A percentile compares a stretch with the other conserved stretches of the same genome.
Evolutionary conservation across 2,113 vertebrate genomes (phyloP).

Genomic region (Polypterus senegalus): DNA sequence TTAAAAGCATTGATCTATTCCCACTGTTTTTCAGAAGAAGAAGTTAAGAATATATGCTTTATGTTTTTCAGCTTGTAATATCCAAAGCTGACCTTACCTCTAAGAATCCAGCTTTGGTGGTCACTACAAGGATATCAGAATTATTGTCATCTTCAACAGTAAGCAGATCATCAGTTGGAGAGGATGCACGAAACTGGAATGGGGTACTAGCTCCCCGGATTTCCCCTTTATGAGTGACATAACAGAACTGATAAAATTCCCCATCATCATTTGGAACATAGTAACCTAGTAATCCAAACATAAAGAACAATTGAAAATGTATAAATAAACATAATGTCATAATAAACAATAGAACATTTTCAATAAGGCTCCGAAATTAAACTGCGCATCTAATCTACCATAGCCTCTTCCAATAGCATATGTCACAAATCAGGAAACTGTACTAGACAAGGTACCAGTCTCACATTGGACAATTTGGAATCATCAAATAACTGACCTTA

Average conservation of each 20-base stretch:
- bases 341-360: conserved; percentile 1
- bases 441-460: no score
- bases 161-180: conserved; percentile 83
- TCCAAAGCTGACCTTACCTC: conserved; percentile 53
- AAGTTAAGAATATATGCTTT: no score
- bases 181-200: conserved; percentile 85
- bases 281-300: conserved; percentile 56
- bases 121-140: conserved; percentile 95
- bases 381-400: background rate
- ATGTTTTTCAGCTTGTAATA: no score
- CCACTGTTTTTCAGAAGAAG: no score
- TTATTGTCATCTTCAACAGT: conserved; percentile 94
- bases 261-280: conserved; percentile 93
- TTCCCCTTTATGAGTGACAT: conserved; percentile 93
- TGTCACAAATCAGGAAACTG: no score
- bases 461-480: no score
- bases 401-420: no score
- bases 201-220: conserved; percentile 95
- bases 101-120: conserved; percentile 84
- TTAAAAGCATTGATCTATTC: no score
- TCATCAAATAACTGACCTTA: no score
- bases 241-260: conserved; percentile 98
- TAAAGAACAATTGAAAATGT: conserved; percentile 21
- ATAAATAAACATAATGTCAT: conserved; percentile 1
- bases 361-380: conserved; percentile 2